Evolutionary conservation across 2,797 vertebrate species (phyloP).

Genomic region (Argya squamiceps): DNA sequence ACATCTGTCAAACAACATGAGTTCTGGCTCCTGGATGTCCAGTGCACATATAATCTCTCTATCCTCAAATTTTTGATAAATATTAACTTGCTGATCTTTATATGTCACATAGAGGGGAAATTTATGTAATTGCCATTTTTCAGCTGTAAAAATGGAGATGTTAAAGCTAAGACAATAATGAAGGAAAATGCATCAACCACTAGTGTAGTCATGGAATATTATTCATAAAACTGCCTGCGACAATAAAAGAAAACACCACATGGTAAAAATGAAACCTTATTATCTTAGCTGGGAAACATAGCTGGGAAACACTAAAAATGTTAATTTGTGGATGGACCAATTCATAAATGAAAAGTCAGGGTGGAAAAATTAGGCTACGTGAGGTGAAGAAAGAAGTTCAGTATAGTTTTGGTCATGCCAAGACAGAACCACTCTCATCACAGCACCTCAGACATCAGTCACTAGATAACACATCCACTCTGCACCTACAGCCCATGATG

Average conservation of each 20-base stretch:
- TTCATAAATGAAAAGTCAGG: neutral
- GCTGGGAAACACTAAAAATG: neutral
- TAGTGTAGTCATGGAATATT: neutral
- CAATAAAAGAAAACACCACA: neutral
- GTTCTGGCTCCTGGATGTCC: neutral
- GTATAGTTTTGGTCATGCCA: neutral
- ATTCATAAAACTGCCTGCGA: neutral
- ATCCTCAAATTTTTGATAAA: neutral
- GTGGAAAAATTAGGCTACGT: neutral
- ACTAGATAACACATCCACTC: neutral
- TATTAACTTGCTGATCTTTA: neutral
- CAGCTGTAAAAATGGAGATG: neutral
- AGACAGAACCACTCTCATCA: neutral
- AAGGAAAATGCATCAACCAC: neutral
- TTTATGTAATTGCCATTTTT: neutral
- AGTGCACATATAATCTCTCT: neutral
- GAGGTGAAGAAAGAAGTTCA: neutral
- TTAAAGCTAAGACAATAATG: neutral
- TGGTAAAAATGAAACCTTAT: neutral
- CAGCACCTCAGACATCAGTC: neutral
- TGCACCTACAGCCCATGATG: neutral
- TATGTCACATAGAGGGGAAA: neutral
- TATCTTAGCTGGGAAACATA: neutral
- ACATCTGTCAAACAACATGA: neutral
- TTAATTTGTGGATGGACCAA: neutral